Conservation (phyloP, 2,888 invertebrate species). For the Drosophila borborema region DNA sequence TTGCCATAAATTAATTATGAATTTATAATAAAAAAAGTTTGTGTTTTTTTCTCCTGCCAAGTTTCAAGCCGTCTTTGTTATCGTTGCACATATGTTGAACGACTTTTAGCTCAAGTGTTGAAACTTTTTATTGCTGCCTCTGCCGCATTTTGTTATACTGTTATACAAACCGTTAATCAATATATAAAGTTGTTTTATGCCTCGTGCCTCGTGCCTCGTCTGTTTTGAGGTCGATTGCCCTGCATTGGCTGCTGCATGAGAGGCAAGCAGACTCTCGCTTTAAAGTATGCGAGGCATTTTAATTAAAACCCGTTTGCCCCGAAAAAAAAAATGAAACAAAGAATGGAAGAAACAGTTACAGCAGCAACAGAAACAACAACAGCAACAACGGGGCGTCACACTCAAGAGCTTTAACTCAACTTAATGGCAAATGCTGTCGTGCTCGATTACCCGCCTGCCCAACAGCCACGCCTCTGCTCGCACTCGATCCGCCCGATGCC, state of each 20-base stretch:
- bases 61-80: conserved; percentile 24
- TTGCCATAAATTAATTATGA: conserved; percentile 37
- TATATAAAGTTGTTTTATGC: conserved; percentile 31
- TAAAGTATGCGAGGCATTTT: conserved; percentile 72
- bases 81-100: conserved; percentile 8
- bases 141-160: conserved; percentile 4
- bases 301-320: conserved; percentile 64
- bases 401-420: conserved; percentile 65
- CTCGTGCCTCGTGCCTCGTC: conserved; percentile 12
- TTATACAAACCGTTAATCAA: conserved; percentile 44
- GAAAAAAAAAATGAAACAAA: conserved; percentile 3
- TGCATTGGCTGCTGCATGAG: conserved; percentile 8
- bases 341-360: neutral
- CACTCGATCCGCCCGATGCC: conserved; percentile 5
- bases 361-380: neutral
- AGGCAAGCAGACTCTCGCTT: conserved; percentile 45
- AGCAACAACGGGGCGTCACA: conserved; percentile 20
- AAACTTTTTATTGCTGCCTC: conserved; percentile 23
- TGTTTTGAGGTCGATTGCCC: conserved; percentile 51
- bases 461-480: neutral
- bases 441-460: conserved; percentile 64
- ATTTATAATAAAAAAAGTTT: conserved; percentile 31
- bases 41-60: neutral
- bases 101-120: conserved; percentile 14
- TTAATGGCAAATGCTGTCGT: conserved; percentile 75